Percentiles rank a stretch among this genome's conserved stretches.
These are phyloP conservation scores for Xylophagus ater DNA, from an alignment of 2,888 invertebrate genomes.

Conservation along the genomic window DNA sequence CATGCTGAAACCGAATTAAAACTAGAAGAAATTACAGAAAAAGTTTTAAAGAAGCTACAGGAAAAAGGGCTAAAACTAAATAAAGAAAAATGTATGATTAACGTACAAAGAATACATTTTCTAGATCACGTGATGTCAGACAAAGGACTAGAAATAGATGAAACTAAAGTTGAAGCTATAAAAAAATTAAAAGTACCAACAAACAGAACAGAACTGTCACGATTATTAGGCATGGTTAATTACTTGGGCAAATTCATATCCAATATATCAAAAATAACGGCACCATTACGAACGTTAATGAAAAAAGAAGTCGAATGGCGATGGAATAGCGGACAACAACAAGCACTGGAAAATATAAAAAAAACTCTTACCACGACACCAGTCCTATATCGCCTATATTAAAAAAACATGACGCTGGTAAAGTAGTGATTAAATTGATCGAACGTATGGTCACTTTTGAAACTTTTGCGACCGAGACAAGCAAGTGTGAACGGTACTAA, in stretches of 20 bases:
- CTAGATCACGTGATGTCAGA: conserved; percentile 7
- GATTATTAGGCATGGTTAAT: conserved; percentile 18
- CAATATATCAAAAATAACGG: too few species aligned
- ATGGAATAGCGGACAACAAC: conserved; percentile 9
- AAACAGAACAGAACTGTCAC: conserved; percentile 15
- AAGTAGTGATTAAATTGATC: too few species aligned
- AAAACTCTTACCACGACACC: conserved; percentile 7
- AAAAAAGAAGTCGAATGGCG: conserved; percentile 8
- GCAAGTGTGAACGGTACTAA: too few species aligned
- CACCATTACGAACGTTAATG: conserved; percentile 9
- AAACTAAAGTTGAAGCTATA: conserved; percentile 17
- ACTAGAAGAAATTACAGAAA: conserved; percentile 17
- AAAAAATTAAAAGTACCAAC: conserved; percentile 13
- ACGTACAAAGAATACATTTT: too few species aligned
- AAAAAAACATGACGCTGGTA: too few species aligned
- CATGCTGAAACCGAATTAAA: conserved; percentile 19
- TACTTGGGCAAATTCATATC: conserved; percentile 14
- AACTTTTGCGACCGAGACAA: too few species aligned
- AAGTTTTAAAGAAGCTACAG: conserved; percentile 16
- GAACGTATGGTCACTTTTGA: too few species aligned
- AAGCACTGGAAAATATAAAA: conserved; percentile 10
- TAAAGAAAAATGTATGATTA: conserved; percentile 22
- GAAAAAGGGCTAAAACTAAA: conserved; percentile 22
- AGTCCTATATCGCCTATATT: too few species aligned
- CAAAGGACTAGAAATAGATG: conserved; percentile 8